phyloP scores from a whole-genome alignment of 2,113 vertebrate genomes.

The Aptenodytes patagonicus region DNA sequence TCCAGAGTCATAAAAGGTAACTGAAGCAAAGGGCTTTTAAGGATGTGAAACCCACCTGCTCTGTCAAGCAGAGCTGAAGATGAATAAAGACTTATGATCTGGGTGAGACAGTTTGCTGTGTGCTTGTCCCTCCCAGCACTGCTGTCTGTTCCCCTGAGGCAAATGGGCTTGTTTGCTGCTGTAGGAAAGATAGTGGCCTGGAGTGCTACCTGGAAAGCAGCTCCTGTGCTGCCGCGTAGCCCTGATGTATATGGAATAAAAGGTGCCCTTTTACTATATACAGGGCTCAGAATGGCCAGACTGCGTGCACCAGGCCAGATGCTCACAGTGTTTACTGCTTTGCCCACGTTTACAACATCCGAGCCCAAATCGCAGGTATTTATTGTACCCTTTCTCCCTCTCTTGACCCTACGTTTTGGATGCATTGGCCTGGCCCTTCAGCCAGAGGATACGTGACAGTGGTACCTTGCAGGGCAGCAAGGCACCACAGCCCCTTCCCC shows the following conservation, averaged over 20 bases:
- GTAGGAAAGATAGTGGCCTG: not conserved
- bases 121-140: not conserved
- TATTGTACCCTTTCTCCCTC: not conserved
- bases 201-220: not conserved
- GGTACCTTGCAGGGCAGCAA: not conserved
- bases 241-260: not conserved
- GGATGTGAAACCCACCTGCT: not conserved
- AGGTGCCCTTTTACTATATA: not conserved
- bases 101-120: not conserved
- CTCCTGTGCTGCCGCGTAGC: not conserved
- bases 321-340: not conserved
- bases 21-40: not conserved
- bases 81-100: not conserved
- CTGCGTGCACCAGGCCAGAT: not conserved
- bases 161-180: not conserved
- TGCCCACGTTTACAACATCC: not conserved
- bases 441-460: fast-evolving
- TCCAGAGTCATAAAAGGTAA: not conserved
- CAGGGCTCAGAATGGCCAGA: not conserved
- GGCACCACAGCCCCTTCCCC: fast-evolving
- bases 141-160: not conserved
- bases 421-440: not conserved
- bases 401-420: not conserved
- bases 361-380: not conserved
- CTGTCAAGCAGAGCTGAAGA: not conserved